Conservation (phyloP, 1,140 invertebrate genomes). For the Nasonia longicornis region DNA sequence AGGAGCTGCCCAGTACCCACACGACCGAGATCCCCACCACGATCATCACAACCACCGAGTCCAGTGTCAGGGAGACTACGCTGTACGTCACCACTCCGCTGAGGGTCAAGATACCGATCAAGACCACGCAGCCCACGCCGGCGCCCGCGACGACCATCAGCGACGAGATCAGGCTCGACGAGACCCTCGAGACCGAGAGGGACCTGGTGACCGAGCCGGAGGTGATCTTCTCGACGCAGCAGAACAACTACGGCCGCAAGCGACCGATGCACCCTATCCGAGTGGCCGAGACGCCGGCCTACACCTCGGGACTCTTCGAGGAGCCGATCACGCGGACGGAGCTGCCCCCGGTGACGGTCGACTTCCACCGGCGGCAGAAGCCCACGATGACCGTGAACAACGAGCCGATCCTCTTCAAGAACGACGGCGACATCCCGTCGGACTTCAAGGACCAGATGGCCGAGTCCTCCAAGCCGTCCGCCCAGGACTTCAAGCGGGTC, state of each 20-base stretch:
- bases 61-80: constrained; percentile 22
- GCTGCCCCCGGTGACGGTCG: not conserved
- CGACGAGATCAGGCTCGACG: constrained; percentile 15
- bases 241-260: constrained; percentile 24
- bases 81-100: not conserved
- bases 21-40: constrained; percentile 25
- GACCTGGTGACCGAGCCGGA: constrained; percentile 49
- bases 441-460: constrained; percentile 44
- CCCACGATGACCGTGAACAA: not conserved
- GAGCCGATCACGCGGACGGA: constrained; percentile 1
- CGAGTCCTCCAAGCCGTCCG: constrained; percentile 27
- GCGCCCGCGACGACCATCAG: constrained; percentile 39
- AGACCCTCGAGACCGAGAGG: constrained; percentile 45
- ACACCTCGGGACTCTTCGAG: not conserved
- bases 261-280: constrained; percentile 1
- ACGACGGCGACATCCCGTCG: constrained; percentile 20
- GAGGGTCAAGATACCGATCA: constrained; percentile 31
- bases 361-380: not conserved
- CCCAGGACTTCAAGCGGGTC: constrained; percentile 38
- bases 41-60: constrained; percentile 4
- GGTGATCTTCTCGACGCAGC: constrained; percentile 49
- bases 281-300: not conserved
- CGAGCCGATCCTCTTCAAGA: constrained; percentile 28
- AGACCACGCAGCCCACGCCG: constrained; percentile 1
- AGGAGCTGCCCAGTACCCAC: not conserved